phyloP scores from a whole-genome alignment of 92 coral and sea anemone genomes.

The Parazoanthus swiftii region DNA sequence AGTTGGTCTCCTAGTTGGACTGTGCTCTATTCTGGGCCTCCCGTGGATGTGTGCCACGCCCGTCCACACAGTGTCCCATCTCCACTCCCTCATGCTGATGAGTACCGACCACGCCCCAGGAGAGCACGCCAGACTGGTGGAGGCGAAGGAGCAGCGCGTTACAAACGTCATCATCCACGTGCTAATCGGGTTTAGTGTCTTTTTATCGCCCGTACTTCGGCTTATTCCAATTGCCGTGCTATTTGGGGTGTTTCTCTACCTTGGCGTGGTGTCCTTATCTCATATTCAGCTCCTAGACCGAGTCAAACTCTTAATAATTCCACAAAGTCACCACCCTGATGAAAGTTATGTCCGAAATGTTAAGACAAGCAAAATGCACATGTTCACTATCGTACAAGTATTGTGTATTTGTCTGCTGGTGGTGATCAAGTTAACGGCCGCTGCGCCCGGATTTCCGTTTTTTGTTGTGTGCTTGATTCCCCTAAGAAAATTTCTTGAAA shows the following conservation, averaged over 20 bases:
- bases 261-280: constrained; percentile 88
- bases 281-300: constrained; percentile 92
- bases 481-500: constrained; percentile 74
- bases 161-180: constrained; percentile 91
- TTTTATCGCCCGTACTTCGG: constrained; percentile 82
- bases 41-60: constrained; percentile 99
- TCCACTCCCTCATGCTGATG: constrained; percentile 83
- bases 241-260: constrained; percentile 91
- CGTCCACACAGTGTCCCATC: constrained; percentile 93
- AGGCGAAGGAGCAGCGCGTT: constrained; percentile 92
- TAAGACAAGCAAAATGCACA: constrained; percentile 85
- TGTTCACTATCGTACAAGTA: constrained; percentile 85
- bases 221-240: constrained; percentile 90
- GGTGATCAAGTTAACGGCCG: constrained; percentile 70
- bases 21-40: constrained; percentile 88
- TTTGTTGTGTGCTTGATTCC: constrained; percentile 91
- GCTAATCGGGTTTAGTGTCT: constrained; percentile 83
- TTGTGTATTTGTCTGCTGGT: constrained; percentile 70
- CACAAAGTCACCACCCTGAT: constrained; percentile 91
- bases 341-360: constrained; percentile 77
- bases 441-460: constrained; percentile 85
- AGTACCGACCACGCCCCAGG: constrained; percentile 96
- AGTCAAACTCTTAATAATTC: constrained; percentile 73
- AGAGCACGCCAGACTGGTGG: constrained; percentile 79
- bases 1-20: constrained; percentile 83